phyloP scores from a whole-genome alignment of 2,888 invertebrate species.

The Tachina lurida region DNA sequence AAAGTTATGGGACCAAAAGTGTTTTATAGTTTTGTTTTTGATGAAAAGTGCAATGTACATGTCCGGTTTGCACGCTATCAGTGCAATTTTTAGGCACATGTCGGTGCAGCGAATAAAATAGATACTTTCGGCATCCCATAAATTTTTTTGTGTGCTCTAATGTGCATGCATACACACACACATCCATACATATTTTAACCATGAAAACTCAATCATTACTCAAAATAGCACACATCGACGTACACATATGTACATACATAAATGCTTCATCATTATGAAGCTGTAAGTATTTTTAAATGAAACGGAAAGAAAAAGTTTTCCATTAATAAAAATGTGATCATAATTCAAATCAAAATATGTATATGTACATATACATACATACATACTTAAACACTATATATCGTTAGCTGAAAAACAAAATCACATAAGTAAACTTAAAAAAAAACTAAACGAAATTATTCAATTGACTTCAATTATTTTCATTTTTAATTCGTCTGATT shows the following conservation, averaged over 20 bases:
- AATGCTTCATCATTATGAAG: constrained; percentile 11
- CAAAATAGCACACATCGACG: neutral
- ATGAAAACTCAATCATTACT: neutral
- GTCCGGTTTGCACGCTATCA: too few relatives aligned
- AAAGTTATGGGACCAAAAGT: too few relatives aligned
- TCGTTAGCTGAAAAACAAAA: neutral
- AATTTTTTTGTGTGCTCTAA: too few relatives aligned
- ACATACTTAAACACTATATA: neutral
- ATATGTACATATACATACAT: neutral
- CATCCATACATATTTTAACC: neutral
- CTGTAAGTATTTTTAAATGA: constrained; percentile 4
- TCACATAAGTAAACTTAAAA: neutral
- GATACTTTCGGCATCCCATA: too few relatives aligned
- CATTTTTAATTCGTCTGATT: too few relatives aligned
- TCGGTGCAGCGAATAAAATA: too few relatives aligned
- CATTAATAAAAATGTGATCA: constrained; percentile 26
- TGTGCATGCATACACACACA: neutral
- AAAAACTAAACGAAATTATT: neutral
- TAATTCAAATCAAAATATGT: constrained; percentile 40
- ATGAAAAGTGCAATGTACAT: too few relatives aligned
- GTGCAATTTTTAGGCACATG: too few relatives aligned
- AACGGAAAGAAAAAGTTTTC: constrained; percentile 27
- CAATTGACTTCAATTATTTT: too few relatives aligned
- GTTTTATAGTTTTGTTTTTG: too few relatives aligned
- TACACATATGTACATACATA: neutral